Evolutionary conservation across 92 coral and sea anemone genomes (phyloP).

Genomic region (Porites lobata): DNA sequence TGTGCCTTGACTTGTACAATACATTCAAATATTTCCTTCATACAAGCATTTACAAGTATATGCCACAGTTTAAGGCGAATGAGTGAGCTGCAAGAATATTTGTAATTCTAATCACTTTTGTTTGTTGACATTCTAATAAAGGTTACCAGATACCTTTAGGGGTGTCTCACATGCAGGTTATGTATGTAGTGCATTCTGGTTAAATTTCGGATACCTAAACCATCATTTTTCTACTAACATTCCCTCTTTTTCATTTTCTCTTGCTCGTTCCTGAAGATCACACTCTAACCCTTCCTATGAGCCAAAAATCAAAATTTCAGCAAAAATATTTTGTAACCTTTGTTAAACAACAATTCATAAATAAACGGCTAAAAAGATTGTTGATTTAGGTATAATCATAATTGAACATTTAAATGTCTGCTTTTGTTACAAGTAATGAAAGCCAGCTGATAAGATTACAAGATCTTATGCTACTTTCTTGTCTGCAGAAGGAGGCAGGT

Average conservation of each 20-base stretch:
- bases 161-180: neutral
- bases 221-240: too few species aligned
- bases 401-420: neutral
- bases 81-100: neutral
- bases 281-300: too few species aligned
- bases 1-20: neutral
- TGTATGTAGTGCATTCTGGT: too few species aligned
- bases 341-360: too few species aligned
- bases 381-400: too few species aligned
- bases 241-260: too few species aligned
- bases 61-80: neutral
- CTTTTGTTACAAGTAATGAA: conserved; percentile 14
- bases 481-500: conserved; percentile 50
- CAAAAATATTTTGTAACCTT: too few species aligned
- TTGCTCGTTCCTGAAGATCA: too few species aligned
- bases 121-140: conserved; percentile 6
- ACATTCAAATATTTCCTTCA: neutral
- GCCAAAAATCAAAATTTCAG: too few species aligned
- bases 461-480: conserved; percentile 9
- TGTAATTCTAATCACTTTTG: conserved; percentile 2
- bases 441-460: neutral
- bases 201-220: too few species aligned
- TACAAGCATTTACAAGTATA: neutral
- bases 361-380: too few species aligned
- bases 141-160: too few species aligned